phyloP scores from a whole-genome alignment of 2,888 invertebrate genomes.

The Ornithoptera alexandrae region DNA sequence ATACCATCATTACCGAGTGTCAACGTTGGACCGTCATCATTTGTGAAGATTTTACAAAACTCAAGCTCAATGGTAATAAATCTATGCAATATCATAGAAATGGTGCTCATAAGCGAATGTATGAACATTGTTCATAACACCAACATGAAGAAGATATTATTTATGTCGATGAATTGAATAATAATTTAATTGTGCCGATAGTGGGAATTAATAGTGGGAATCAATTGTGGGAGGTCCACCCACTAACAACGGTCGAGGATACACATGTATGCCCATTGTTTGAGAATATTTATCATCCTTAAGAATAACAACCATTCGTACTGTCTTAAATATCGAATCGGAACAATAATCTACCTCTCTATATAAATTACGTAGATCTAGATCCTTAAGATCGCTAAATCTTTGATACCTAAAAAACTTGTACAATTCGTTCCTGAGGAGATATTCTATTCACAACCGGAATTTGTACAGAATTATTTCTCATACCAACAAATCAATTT shows the following conservation, averaged over 20 bases:
- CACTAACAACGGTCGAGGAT: background rate
- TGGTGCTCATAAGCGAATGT: background rate
- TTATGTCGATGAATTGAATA: background rate
- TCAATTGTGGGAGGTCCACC: constrained; percentile 1
- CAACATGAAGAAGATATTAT: background rate
- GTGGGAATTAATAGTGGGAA: constrained; percentile 1
- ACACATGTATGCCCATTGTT: background rate
- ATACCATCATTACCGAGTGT: too few species aligned
- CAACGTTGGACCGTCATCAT: too few species aligned
- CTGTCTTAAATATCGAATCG: background rate
- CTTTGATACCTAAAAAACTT: too few species aligned
- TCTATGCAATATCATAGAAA: background rate
- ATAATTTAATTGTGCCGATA: background rate
- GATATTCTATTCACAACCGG: too few species aligned
- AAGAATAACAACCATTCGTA: background rate
- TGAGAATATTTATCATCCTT: constrained; percentile 1
- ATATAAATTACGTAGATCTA: background rate
- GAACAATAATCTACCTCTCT: background rate
- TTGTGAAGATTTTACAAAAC: too few species aligned
- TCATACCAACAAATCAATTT: too few species aligned
- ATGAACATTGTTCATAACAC: background rate
- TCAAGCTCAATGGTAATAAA: background rate
- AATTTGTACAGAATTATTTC: too few species aligned
- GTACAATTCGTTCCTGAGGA: too few species aligned
- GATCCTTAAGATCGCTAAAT: background rate